Evolutionary conservation across 2,113 vertebrate species (phyloP).

Genomic region (Lonchura striata): DNA sequence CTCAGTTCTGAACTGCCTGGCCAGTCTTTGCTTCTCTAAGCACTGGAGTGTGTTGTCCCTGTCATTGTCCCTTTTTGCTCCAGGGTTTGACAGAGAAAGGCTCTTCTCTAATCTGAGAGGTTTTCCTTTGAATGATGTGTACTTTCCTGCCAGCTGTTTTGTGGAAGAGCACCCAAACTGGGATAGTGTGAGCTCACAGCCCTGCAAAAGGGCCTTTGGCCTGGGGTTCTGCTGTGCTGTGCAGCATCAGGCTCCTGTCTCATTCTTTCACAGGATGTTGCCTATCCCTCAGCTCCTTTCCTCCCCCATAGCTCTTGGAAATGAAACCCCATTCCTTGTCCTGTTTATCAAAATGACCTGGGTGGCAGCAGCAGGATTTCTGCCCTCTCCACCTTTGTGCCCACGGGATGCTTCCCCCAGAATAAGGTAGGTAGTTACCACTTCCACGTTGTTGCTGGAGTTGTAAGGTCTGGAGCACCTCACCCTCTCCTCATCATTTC

Average conservation of each 20-base stretch:
- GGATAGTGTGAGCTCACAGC: not conserved
- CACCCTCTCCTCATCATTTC: not conserved
- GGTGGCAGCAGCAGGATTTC: not conserved
- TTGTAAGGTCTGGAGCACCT: accelerated
- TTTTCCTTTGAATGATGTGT: not conserved
- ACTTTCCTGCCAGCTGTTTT: not conserved
- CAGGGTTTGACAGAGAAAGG: not conserved
- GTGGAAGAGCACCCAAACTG: not conserved
- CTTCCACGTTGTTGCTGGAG: not conserved
- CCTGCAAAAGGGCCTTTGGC: not conserved
- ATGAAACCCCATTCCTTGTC: not conserved
- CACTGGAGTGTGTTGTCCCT: not conserved
- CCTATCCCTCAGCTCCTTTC: not conserved
- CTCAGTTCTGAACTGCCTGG: not conserved
- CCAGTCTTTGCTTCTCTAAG: not conserved
- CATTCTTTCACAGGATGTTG: not conserved
- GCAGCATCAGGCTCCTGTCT: accelerated
- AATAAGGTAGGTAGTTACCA: not conserved
- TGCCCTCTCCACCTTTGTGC: not conserved
- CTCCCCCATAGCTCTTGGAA: not conserved
- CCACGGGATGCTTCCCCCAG: accelerated
- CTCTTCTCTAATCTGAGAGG: not conserved
- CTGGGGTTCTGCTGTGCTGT: not conserved
- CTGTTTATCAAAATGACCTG: not conserved
- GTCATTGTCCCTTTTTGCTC: not conserved